Evolutionary conservation across 2,888 invertebrate genomes (phyloP).

Genomic region (Theristus sp.): DNA sequence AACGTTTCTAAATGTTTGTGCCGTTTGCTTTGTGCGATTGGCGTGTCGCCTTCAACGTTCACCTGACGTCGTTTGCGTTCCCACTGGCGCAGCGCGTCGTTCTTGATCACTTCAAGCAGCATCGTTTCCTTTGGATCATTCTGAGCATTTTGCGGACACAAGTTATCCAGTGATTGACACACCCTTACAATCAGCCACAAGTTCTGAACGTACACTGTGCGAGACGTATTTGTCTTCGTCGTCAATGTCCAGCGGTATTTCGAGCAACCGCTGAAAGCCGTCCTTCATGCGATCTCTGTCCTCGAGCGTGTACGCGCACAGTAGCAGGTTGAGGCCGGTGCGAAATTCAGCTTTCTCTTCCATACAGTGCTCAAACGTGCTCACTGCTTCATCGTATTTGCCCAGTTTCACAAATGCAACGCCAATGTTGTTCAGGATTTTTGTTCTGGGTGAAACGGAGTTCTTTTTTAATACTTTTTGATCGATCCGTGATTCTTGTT

Average conservation of each 20-base stretch:
- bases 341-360: slow-evolving; percentile 73
- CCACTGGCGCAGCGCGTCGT: slow-evolving; percentile 53
- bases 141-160: no score
- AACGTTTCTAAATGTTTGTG: slow-evolving; percentile 25
- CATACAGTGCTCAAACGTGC: slow-evolving; percentile 94
- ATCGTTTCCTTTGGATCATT: slow-evolving; percentile 43
- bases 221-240: slow-evolving; percentile 52
- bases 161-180: no score
- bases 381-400: slow-evolving; percentile 83
- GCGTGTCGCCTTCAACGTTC: no score
- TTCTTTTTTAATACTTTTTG: background rate
- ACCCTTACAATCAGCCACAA: no score
- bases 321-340: slow-evolving; percentile 56
- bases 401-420: slow-evolving; percentile 84
- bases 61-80: slow-evolving; percentile 36
- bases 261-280: slow-evolving; percentile 69
- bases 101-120: slow-evolving; percentile 53
- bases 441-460: slow-evolving; percentile 44
- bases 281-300: slow-evolving; percentile 67
- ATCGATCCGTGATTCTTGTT: background rate
- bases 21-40: background rate
- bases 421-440: slow-evolving; percentile 94
- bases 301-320: slow-evolving; percentile 35
- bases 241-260: slow-evolving; percentile 56
- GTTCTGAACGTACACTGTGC: background rate